Evolutionary conservation across 2,888 invertebrate species (phyloP).

Genomic region (Drosophila prolongata): DNA sequence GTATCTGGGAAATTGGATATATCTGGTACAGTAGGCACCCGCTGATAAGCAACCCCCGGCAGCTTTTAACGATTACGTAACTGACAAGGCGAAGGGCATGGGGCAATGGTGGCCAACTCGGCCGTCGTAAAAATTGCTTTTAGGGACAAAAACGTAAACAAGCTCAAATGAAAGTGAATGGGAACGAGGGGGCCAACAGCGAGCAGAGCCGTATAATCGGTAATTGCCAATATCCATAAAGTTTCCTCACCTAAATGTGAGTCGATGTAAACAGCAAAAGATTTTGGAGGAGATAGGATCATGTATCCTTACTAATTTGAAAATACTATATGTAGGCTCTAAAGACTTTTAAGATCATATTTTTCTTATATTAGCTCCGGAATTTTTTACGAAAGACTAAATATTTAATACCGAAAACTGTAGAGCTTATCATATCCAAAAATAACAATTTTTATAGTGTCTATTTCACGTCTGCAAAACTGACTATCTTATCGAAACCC

Average conservation of each 20-base stretch:
- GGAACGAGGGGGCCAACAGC: background rate
- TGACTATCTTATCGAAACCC: background rate
- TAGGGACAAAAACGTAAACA: conserved; percentile 25
- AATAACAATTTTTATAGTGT: background rate
- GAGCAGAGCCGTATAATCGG: background rate
- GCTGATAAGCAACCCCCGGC: conserved; percentile 30
- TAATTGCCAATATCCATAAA: conserved; percentile 5
- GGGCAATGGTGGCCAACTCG: conserved; percentile 1
- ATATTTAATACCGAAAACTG: background rate
- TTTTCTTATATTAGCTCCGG: no score
- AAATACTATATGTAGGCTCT: no score
- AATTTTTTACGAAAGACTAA: no score
- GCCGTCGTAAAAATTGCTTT: conserved; percentile 16
- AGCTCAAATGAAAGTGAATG: conserved; percentile 23
- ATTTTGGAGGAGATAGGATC: no score
- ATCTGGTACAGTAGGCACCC: conserved; percentile 33
- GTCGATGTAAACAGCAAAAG: background rate
- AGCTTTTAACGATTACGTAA: conserved; percentile 44
- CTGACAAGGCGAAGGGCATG: conserved; percentile 11
- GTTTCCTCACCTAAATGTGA: background rate
- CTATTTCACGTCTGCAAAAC: no score
- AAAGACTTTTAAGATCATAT: no score
- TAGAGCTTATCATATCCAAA: background rate
- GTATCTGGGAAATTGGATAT: conserved; percentile 4
- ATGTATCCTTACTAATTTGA: no score